Conservation (phyloP, 1,140 invertebrate genomes). For the Diachasmimorpha longicaudata region DNA sequence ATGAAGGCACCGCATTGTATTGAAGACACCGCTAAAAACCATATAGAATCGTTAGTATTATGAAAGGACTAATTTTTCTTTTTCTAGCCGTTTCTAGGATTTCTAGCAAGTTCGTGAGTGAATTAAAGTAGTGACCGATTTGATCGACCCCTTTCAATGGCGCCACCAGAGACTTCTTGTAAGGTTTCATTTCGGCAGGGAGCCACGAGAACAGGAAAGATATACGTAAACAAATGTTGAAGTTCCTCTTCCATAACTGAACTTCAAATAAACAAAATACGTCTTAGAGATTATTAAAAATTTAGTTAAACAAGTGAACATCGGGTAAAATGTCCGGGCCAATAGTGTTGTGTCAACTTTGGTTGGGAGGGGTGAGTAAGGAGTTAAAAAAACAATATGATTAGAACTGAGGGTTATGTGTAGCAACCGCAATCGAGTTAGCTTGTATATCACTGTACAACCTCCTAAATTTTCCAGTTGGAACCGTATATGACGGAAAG, state of each 20-base stretch:
- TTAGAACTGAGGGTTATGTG: conserved; percentile 6
- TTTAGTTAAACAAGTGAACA: background rate
- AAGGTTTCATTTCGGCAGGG: too few relatives aligned
- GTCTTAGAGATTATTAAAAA: background rate
- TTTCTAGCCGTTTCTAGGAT: too few relatives aligned
- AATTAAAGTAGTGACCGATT: too few relatives aligned
- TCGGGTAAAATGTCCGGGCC: conserved; percentile 45
- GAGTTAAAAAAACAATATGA: background rate
- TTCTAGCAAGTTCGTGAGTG: too few relatives aligned
- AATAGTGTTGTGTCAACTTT: conserved; percentile 74
- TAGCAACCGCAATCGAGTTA: background rate
- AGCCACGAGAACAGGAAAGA: too few relatives aligned
- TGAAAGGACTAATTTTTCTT: too few relatives aligned
- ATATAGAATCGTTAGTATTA: too few relatives aligned
- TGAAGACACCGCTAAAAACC: too few relatives aligned
- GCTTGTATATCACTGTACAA: background rate
- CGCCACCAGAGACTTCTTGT: too few relatives aligned
- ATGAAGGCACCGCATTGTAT: too few relatives aligned
- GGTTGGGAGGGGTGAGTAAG: conserved; percentile 79
- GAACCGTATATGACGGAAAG: conserved; percentile 95
- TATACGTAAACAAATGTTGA: too few relatives aligned
- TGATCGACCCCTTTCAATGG: too few relatives aligned
- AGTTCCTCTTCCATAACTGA: background rate
- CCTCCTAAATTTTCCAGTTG: conserved; percentile 68
- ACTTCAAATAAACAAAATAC: background rate